Evolutionary conservation across 2,113 vertebrate genomes (phyloP), one percentile per base, ranked within the genome.

Genomic region (Bos indicus): DNA sequence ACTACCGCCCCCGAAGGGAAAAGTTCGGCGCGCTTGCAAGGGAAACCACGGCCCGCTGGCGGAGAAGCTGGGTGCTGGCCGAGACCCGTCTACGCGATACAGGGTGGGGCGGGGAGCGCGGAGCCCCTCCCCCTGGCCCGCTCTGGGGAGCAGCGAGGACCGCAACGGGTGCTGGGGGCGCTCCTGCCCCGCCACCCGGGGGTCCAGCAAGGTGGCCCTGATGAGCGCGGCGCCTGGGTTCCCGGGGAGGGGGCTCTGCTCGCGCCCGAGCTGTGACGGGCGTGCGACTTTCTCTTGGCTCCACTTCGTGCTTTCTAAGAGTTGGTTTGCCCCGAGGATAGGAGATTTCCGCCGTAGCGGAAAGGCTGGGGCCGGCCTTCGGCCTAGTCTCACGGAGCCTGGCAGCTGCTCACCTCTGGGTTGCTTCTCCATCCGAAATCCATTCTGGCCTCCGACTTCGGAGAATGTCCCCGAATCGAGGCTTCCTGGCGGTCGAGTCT

Each of bases 111-210:
- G 4, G 46, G 3, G 5, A 59, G 23, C 40, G 7, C 13, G 10
- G 60, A 9, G 7, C 28, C 14, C 4, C 48, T 21, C 52, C 56
- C 56, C 12, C 28, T 2, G 8, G 16, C 28, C 36, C 2, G 14
- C 71, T 48, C 46, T 0, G 3, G 26, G 6, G 57, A 48, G 82
- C 83, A 6, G n/a, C 14, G 1, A 0, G 23, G 40, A 40, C n/a
- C 2, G 2, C 25, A 2, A 4, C 1, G 9, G 57, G 52, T 60
- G 46, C 48, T 30, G 0, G 7, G 33, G 30, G 21, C 1, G 15
- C 1, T 14, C 46, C 28, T 14, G 51, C 16, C n/a, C 17, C 52
- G 43, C 5, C 2, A 6, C 21, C 28, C 5, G 2, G 56, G 67
- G 5, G 36, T 43, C n/a, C 1, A 2, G 10, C 23, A 10, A 59